Conservation (phyloP, 2,797 vertebrate genomes). For the Mormyrops attenuatus region DNA sequence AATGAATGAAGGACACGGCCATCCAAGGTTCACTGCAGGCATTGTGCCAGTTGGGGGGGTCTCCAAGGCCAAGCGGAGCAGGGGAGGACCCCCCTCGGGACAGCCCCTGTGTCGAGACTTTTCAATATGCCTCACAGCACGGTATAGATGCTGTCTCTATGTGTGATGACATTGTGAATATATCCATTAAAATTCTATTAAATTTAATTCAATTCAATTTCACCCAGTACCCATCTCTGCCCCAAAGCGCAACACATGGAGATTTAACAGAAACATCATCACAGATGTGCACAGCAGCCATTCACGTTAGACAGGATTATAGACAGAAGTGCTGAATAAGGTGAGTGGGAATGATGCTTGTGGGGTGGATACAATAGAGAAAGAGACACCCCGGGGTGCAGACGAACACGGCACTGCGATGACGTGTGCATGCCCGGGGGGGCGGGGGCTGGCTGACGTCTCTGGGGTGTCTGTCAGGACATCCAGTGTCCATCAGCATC, state of each 20-base stretch:
- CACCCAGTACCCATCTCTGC: neutral
- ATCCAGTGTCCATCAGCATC: neutral
- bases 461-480: neutral
- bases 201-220: slow-evolving; percentile 19
- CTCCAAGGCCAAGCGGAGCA: neutral
- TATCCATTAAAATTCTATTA: slow-evolving; percentile 25
- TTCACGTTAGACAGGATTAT: neutral
- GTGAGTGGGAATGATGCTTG: neutral
- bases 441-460: neutral
- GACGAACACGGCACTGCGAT: neutral
- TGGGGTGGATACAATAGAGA: neutral
- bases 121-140: neutral
- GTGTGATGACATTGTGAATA: slow-evolving; percentile 16
- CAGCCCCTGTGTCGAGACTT: neutral
- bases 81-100: neutral
- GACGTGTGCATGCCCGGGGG: neutral
- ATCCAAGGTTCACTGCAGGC: neutral
- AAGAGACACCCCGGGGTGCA: neutral
- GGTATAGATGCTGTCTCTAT: neutral
- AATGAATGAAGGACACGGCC: neutral
- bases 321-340: neutral
- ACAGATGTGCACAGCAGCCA: neutral
- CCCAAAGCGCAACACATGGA: neutral
- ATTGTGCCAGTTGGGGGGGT: neutral
- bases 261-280: neutral